Percentiles rank a stretch among this genome's conserved stretches.
phyloP scores from a whole-genome alignment of 1,140 invertebrate species.

The Rhagoletis zephyria region DNA sequence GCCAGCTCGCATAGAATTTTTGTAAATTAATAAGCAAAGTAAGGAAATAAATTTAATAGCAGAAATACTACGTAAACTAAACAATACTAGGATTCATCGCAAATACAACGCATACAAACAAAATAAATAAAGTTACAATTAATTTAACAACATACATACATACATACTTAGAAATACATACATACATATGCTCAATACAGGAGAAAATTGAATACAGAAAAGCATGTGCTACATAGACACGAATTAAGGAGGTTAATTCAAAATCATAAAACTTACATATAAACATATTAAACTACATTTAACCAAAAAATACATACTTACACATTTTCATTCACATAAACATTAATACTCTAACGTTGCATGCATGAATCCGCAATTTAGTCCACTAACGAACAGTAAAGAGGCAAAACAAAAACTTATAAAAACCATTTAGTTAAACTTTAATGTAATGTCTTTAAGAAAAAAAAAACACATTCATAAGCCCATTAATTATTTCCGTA shows the following conservation, averaged over 20 bases:
- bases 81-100: conserved; percentile 15
- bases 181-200: neutral
- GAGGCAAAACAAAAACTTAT: neutral
- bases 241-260: neutral
- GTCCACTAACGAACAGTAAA: neutral
- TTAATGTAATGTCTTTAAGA: no score
- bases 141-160: neutral
- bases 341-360: neutral
- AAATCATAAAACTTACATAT: no score
- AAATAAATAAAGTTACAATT: conserved; percentile 3
- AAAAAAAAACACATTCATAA: neutral
- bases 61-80: neutral
- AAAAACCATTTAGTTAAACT: neutral
- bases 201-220: neutral
- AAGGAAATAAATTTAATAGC: neutral
- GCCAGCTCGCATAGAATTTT: neutral
- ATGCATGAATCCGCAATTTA: conserved; percentile 19
- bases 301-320: neutral
- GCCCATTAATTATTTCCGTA: neutral
- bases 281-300: no score
- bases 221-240: neutral
- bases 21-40: neutral
- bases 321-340: neutral
- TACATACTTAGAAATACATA: neutral
- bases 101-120: conserved; percentile 46